Percentiles rank a stretch among this genome's conserved stretches.
These are phyloP conservation scores for Pachycephala philippinensis DNA, from an alignment of 2,113 vertebrate species.

Conservation along the genomic window DNA sequence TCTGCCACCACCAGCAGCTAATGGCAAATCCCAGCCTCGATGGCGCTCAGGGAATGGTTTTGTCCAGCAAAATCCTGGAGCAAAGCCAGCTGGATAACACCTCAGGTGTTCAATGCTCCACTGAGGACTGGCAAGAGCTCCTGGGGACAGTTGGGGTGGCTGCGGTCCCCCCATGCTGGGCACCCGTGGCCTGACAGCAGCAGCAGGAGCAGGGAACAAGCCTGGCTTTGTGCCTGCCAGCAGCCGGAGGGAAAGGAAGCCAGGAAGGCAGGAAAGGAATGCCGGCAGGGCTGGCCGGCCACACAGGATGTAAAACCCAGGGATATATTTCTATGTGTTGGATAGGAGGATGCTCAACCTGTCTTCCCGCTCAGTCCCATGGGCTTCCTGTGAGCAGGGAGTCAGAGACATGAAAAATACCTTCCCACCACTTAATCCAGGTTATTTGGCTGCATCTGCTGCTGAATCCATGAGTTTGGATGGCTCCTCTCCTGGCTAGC, in stretches of 20 bases:
- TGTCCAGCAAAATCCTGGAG: background rate
- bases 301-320: background rate
- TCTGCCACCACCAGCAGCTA: background rate
- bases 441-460: background rate
- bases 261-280: background rate
- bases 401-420: background rate
- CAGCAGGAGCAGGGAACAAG: background rate
- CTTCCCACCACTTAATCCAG: background rate
- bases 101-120: accelerated
- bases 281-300: accelerated
- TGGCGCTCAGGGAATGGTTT: background rate
- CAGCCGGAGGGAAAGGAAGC: background rate
- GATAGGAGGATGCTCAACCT: background rate
- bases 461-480: background rate
- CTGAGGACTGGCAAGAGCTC: background rate
- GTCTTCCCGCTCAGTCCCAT: background rate
- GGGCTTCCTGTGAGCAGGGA: background rate
- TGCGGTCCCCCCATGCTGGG: accelerated
- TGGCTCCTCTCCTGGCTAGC: background rate
- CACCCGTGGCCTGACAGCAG: background rate
- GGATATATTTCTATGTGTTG: background rate
- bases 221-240: background rate
- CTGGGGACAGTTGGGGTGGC: background rate
- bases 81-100: background rate
- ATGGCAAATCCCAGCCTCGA: background rate